A percentile compares a stretch with the other conserved stretches of the same genome.
Conservation (phyloP, 2,797 vertebrate genomes). For the Atherinosoma microstoma region DNA sequence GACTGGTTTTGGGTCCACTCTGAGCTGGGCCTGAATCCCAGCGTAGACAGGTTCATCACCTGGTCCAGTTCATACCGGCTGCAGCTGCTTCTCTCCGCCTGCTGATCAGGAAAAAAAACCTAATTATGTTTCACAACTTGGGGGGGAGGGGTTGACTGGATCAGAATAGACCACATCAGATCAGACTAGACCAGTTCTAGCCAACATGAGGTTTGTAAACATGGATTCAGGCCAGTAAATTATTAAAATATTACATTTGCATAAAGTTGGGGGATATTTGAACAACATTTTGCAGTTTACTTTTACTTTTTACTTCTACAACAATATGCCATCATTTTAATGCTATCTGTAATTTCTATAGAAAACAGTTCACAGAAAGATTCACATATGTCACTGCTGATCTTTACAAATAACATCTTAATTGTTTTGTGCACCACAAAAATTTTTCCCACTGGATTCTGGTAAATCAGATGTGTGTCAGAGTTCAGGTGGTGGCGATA, state of each 20-base stretch:
- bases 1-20: conserved; percentile 36
- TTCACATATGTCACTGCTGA: not conserved
- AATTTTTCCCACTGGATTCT: not conserved
- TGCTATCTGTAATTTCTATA: not conserved
- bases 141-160: not conserved
- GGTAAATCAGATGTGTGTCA: not conserved
- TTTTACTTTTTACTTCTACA: too few relatives aligned
- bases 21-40: conserved; percentile 12
- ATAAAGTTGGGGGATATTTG: not conserved
- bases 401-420: not conserved
- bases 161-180: not conserved
- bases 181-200: conserved; percentile 23
- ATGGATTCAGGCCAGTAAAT: conserved; percentile 6
- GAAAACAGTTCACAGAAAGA: not conserved
- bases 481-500: not conserved
- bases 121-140: conserved; percentile 1
- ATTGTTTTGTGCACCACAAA: not conserved
- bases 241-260: not conserved
- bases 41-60: conserved; percentile 56
- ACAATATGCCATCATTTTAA: not conserved
- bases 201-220: not conserved
- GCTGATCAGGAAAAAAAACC: conserved; percentile 21
- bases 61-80: conserved; percentile 56
- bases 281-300: not conserved
- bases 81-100: conserved; percentile 61